phyloP scores from a whole-genome alignment of 2,888 invertebrate species.

The Drosophila pegasa region DNA sequence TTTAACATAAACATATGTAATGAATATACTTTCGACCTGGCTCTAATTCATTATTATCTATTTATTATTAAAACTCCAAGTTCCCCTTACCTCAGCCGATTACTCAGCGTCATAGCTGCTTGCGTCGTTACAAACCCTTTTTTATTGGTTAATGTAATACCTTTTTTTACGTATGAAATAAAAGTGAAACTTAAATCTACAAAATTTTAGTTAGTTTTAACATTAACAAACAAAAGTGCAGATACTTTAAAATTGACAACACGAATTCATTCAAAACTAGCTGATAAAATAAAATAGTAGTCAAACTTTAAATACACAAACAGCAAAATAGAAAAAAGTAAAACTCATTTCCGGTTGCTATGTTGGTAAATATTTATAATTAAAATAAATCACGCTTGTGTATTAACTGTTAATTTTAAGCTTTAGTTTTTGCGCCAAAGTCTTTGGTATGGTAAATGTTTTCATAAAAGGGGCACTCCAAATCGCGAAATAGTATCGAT shows the following conservation, averaged over 20 bases:
- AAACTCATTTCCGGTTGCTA: constrained; percentile 65
- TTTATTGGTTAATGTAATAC: constrained; percentile 38
- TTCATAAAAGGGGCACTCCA: background rate
- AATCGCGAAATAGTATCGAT: background rate
- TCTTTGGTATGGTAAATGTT: background rate
- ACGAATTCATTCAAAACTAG: constrained; percentile 45
- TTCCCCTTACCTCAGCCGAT: constrained; percentile 15
- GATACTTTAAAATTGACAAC: constrained; percentile 27
- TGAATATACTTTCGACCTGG: constrained; percentile 19
- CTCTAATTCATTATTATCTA: constrained; percentile 30
- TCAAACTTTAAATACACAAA: constrained; percentile 65
- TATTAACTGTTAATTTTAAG: background rate
- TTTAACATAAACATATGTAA: constrained; percentile 10
- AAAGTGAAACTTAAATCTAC: constrained; percentile 35
- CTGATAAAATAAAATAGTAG: constrained; percentile 58
- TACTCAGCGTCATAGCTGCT: constrained; percentile 26
- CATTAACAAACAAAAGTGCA: constrained; percentile 19
- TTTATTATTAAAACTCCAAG: constrained; percentile 29
- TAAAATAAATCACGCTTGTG: constrained; percentile 54
- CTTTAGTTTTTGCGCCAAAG: background rate
- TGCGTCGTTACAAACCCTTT: constrained; percentile 39
- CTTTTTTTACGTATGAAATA: constrained; percentile 50
- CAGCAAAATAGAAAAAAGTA: constrained; percentile 29
- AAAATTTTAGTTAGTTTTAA: constrained; percentile 35
- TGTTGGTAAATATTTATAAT: constrained; percentile 68